Conservation (phyloP, 2,888 invertebrate genomes). For the Lymantria monacha region DNA sequence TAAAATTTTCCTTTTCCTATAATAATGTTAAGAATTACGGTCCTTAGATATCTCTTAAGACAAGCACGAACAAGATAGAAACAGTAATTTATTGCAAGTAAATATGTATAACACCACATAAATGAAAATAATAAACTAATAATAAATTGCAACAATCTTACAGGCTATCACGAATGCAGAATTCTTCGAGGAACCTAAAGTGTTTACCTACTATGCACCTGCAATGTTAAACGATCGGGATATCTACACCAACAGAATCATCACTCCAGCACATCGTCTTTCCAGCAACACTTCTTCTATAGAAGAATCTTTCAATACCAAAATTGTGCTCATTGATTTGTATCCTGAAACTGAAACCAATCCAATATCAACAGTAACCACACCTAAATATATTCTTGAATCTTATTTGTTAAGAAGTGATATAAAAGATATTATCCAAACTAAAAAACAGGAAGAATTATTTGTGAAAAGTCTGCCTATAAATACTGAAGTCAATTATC, state of each 20-base stretch:
- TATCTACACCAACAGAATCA: constrained; percentile 44
- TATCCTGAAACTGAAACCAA: constrained; percentile 17
- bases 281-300: constrained; percentile 17
- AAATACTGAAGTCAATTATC: constrained; percentile 23
- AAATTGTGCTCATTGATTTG: constrained; percentile 39
- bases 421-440: neutral
- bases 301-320: constrained; percentile 35
- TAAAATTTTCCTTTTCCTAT: too few relatives aligned
- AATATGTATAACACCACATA: too few relatives aligned
- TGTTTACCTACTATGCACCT: constrained; percentile 34
- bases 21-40: too few relatives aligned
- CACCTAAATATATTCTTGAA: constrained; percentile 31
- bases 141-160: constrained; percentile 7
- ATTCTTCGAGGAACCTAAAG: constrained; percentile 40
- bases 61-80: too few relatives aligned
- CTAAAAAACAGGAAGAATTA: neutral
- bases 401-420: constrained; percentile 5
- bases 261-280: constrained; percentile 30
- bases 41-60: too few relatives aligned
- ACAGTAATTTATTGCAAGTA: too few relatives aligned
- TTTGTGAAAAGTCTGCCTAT: constrained; percentile 37
- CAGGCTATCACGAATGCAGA: constrained; percentile 41
- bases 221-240: constrained; percentile 52
- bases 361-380: constrained; percentile 14
- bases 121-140: too few relatives aligned